Percentiles rank a stretch among this genome's conserved stretches.
phyloP scores from a whole-genome alignment of 2,113 vertebrate species.

The Istiophorus platypterus region DNA sequence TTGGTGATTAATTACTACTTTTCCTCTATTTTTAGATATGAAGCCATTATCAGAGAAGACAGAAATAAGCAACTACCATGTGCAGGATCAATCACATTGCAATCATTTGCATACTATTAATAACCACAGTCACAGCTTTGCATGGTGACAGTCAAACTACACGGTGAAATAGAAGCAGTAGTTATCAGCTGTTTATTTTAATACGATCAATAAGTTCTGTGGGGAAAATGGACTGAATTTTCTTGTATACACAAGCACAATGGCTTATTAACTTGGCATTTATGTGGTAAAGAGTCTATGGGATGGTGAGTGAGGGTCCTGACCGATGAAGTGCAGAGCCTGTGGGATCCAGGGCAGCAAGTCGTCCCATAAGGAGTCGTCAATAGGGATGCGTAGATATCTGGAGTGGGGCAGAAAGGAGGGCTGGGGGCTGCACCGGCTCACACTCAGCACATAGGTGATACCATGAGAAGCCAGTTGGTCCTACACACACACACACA shows the following conservation, averaged over 20 bases:
- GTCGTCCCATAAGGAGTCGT: constrained; percentile 87
- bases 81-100: no score
- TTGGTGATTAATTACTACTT: no score
- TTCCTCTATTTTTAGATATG: no score
- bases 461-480: constrained; percentile 81
- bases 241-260: background rate
- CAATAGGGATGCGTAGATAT: constrained; percentile 86
- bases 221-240: background rate
- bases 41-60: no score
- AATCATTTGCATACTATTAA: no score
- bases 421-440: constrained; percentile 85
- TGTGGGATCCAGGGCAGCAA: constrained; percentile 87
- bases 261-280: background rate
- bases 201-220: background rate
- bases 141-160: rapidly evolving
- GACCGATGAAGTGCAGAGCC: constrained; percentile 87
- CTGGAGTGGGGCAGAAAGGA: constrained; percentile 82
- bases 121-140: no score
- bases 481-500: constrained; percentile 71
- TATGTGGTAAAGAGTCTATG: background rate
- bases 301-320: background rate
- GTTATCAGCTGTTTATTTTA: background rate
- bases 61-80: no score
- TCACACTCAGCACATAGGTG: constrained; percentile 87
- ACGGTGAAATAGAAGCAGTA: background rate